Evolutionary conservation across 2,113 vertebrate species (phyloP).

Genomic region (Megalops atlanticus): DNA sequence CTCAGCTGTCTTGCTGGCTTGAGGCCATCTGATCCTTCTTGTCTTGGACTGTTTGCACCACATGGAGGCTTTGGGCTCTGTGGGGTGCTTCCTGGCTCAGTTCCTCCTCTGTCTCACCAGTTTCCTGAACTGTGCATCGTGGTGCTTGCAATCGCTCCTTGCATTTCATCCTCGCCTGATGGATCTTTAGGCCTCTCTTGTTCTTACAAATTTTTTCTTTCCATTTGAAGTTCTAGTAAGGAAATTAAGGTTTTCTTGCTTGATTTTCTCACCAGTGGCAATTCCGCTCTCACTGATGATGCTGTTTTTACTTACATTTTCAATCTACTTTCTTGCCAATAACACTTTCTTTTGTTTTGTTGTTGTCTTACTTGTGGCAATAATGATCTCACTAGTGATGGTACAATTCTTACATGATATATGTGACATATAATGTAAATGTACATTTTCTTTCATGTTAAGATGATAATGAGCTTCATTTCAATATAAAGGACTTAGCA

Average conservation of each 20-base stretch:
- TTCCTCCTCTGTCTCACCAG: slow-evolving; percentile 26
- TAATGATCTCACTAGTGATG: too few species aligned
- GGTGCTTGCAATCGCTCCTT: neutral
- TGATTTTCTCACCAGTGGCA: too few species aligned
- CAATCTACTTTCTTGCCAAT: neutral
- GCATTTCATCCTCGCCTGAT: slow-evolving; percentile 17
- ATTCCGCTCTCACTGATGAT: too few species aligned
- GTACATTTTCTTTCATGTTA: neutral
- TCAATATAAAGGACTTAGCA: neutral
- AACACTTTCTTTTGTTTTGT: too few species aligned
- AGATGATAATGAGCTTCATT: neutral
- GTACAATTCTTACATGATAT: too few species aligned
- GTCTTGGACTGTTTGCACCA: slow-evolving; percentile 14
- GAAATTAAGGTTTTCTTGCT: too few species aligned
- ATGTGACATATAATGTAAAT: too few species aligned
- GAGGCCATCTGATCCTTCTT: slow-evolving; percentile 22
- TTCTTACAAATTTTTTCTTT: neutral
- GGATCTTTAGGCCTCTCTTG: slow-evolving; percentile 3
- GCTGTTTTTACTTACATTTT: too few species aligned
- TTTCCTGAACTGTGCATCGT: slow-evolving; percentile 1
- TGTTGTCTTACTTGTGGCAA: neutral
- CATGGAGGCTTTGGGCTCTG: slow-evolving; percentile 24
- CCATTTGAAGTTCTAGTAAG: too few species aligned
- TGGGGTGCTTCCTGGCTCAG: slow-evolving; percentile 18
- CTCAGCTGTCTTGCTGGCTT: slow-evolving; percentile 8